phyloP scores from a whole-genome alignment of 2,888 invertebrate genomes.

The Ennomos quercinarius region DNA sequence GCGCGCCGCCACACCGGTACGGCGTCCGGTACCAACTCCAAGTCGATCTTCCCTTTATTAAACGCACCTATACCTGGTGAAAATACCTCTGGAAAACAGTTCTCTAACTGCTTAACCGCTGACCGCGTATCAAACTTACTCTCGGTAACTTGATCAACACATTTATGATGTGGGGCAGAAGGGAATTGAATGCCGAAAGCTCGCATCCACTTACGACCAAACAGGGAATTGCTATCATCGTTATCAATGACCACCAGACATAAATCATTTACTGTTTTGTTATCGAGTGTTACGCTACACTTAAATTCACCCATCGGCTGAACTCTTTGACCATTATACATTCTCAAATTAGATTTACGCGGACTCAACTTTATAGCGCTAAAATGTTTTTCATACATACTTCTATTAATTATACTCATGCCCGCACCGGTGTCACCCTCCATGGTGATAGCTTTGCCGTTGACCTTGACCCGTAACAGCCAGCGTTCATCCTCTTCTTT shows the following conservation, averaged over 20 bases:
- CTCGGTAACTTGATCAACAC: not conserved
- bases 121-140: not conserved
- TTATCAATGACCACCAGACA: not conserved
- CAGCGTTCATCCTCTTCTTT: not conserved
- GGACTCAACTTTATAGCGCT: constrained; percentile 1
- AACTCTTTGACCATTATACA: constrained; percentile 24
- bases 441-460: constrained; percentile 11
- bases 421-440: constrained; percentile 32
- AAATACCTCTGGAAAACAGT: not conserved
- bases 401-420: constrained; percentile 19
- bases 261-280: not conserved
- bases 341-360: constrained; percentile 8
- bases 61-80: not conserved
- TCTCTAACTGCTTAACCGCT: not conserved
- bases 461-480: constrained; percentile 1
- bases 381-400: constrained; percentile 14
- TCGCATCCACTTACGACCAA: not conserved
- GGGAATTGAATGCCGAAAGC: not conserved
- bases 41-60: not conserved
- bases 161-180: not conserved
- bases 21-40: not conserved
- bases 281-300: not conserved
- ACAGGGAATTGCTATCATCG: not conserved
- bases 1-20: not conserved
- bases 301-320: constrained; percentile 13